phyloP scores from a whole-genome alignment of 1,140 invertebrate genomes.

The Luehdorfia chinensis region DNA sequence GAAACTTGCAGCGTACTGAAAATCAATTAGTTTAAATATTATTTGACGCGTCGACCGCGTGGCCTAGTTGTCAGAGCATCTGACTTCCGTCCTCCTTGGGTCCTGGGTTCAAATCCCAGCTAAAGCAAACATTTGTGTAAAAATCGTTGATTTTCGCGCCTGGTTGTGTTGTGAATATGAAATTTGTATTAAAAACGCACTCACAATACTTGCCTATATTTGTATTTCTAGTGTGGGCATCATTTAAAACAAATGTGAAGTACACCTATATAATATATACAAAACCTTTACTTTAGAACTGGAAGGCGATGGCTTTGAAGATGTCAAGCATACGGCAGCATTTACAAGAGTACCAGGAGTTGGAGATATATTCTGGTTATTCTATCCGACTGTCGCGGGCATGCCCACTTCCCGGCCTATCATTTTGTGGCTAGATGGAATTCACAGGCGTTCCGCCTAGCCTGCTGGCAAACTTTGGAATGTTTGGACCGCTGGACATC shows the following conservation, averaged over 20 bases:
- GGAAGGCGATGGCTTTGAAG: slow-evolving; percentile 35
- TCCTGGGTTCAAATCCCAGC: too few species aligned
- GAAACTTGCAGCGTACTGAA: too few species aligned
- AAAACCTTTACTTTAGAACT: slow-evolving; percentile 32
- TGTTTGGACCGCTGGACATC: slow-evolving; percentile 54
- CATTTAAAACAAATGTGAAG: background rate
- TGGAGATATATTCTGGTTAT: slow-evolving; percentile 68
- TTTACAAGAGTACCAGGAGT: slow-evolving; percentile 36
- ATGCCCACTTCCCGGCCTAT: slow-evolving; percentile 29
- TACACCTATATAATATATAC: too few species aligned
- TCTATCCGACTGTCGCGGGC: slow-evolving; percentile 34
- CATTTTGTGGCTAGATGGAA: slow-evolving; percentile 55
- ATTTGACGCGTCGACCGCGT: too few species aligned
- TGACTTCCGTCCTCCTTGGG: too few species aligned
- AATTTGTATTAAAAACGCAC: too few species aligned
- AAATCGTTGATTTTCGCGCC: background rate
- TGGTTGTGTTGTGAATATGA: too few species aligned
- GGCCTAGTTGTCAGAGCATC: too few species aligned
- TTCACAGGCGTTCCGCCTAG: slow-evolving; percentile 47
- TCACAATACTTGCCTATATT: too few species aligned
- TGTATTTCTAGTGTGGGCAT: too few species aligned
- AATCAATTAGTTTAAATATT: too few species aligned
- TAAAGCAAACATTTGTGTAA: too few species aligned
- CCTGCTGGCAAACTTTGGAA: slow-evolving; percentile 53
- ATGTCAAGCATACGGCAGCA: slow-evolving; percentile 35